Percentiles rank a stretch among this genome's conserved stretches.
These are phyloP conservation scores for Andrena fulva DNA, from an alignment of 2,888 invertebrate species.

Conservation along the genomic window DNA sequence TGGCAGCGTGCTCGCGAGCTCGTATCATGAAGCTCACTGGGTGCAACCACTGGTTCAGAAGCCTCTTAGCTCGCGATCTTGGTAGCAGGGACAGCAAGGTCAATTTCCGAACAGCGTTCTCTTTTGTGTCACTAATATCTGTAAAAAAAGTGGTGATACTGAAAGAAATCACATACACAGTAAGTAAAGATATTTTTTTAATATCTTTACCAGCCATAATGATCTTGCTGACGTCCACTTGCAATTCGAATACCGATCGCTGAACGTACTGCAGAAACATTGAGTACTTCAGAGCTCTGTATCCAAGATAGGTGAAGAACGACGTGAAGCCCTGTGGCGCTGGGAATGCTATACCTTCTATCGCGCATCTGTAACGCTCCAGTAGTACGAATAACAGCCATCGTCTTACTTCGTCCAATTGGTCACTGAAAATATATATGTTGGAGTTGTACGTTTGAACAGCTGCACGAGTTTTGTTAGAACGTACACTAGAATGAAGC, in stretches of 20 bases:
- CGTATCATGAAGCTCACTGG: constrained; percentile 91
- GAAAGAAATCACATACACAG: background rate
- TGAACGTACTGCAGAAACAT: constrained; percentile 94
- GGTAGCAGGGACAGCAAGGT: constrained; percentile 91
- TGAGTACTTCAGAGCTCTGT: constrained; percentile 91
- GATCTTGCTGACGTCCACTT: constrained; percentile 94
- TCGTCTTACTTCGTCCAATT: constrained; percentile 89
- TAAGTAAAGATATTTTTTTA: too few relatives aligned
- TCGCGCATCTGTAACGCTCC: constrained; percentile 93
- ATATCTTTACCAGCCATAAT: constrained; percentile 89
- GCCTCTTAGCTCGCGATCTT: constrained; percentile 91
- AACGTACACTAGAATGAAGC: constrained; percentile 92
- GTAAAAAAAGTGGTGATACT: background rate
- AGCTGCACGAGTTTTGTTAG: constrained; percentile 14
- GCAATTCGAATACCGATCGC: constrained; percentile 93
- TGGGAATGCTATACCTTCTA: constrained; percentile 92
- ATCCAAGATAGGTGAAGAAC: constrained; percentile 95
- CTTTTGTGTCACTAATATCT: constrained; percentile 85
- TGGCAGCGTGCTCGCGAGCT: constrained; percentile 92
- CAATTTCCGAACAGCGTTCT: constrained; percentile 89
- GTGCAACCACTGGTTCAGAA: constrained; percentile 92
- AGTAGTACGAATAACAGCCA: constrained; percentile 91
- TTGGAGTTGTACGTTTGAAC: background rate
- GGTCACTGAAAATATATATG: constrained; percentile 87
- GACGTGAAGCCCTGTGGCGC: constrained; percentile 95